Base-by-base conservation (phyloP, 2,797 vertebrate species). In the Zonotrichia albicollis region DNA sequence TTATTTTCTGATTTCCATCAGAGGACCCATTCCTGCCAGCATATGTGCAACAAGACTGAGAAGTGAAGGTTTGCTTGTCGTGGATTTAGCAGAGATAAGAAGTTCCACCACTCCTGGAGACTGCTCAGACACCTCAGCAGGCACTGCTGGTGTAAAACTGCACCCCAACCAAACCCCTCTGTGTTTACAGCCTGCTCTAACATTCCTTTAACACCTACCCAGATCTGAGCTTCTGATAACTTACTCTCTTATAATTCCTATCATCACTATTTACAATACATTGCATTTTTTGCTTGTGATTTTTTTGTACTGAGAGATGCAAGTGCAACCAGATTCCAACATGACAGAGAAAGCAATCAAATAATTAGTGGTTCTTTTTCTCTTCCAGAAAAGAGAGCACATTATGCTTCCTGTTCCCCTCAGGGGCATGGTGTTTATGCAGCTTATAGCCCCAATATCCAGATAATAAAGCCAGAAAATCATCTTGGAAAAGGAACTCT, bases 1-100 rank as follows among this genome's bases (percentile, higher is more conserved):
- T 79, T 74, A 71, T 82, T 81, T 95, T 93, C 72, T 72, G 67
- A 95, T 74, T 93, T 96, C 48, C 57, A 89, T 89, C 80, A 96
- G 64, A 96, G 9, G 48, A 95, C 60, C 88, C 16, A 79, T 54
- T 72, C 64, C 83, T 92, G 79, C 95, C 91, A 91, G 71, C 60
- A 82, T 51, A 26, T n/a, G 74, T 8, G 32, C 48, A 89, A 71
- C 58, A 92, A 45, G 58, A 84, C 46, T 66, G 66, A 82, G 80
- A 68, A 77, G 40, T 42, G 72, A 36, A 64, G 25, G 11, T 72
- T 61, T 86, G 77, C 48, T 65, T 46, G 9, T 14, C 62, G n/a
- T 26, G 66, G 54, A 73, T 86, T 87, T 86, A 89, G 36, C 67
- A 87, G 11, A 94, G 58, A 30, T 60, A 83, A 94, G 57, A 70